A percentile compares a stretch with the other conserved stretches of the same genome.
phyloP scores from a whole-genome alignment of 2,888 invertebrate species.

The Fragum fragum region DNA sequence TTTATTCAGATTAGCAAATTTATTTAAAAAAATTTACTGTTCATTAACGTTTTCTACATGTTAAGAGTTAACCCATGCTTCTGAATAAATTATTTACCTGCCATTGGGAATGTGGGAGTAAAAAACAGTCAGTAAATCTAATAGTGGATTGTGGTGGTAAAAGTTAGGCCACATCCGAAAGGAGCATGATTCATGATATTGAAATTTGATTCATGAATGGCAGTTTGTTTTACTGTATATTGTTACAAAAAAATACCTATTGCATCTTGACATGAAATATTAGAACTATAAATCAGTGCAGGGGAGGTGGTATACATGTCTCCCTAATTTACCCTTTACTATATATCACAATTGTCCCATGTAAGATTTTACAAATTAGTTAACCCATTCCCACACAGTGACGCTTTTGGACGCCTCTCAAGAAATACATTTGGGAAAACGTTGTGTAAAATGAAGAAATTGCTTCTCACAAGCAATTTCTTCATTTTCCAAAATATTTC shows the following conservation, averaged over 20 bases:
- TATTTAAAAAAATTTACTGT: no score
- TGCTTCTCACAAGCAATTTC: no score
- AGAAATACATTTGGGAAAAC: no score
- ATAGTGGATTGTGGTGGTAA: constrained; percentile 9
- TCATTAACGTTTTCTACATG: no score
- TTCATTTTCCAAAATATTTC: no score
- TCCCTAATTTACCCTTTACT: no score
- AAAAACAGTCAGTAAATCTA: constrained; percentile 6
- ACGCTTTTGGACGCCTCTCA: no score
- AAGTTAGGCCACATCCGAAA: neutral
- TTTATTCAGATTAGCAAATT: no score
- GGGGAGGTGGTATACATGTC: neutral
- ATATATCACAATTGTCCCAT: no score
- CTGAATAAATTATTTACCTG: constrained; percentile 6
- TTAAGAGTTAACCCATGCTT: neutral
- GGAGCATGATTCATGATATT: constrained; percentile 14
- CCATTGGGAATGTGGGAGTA: constrained; percentile 14
- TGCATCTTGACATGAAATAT: constrained; percentile 17
- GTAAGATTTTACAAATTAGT: no score
- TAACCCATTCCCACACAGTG: no score
- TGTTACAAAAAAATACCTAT: neutral
- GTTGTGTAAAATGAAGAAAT: no score
- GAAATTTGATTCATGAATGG: constrained; percentile 27
- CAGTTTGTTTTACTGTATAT: constrained; percentile 17
- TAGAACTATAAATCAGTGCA: constrained; percentile 4